Evolutionary conservation across 2,888 invertebrate genomes (phyloP).

Genomic region (Ophion costatus): DNA sequence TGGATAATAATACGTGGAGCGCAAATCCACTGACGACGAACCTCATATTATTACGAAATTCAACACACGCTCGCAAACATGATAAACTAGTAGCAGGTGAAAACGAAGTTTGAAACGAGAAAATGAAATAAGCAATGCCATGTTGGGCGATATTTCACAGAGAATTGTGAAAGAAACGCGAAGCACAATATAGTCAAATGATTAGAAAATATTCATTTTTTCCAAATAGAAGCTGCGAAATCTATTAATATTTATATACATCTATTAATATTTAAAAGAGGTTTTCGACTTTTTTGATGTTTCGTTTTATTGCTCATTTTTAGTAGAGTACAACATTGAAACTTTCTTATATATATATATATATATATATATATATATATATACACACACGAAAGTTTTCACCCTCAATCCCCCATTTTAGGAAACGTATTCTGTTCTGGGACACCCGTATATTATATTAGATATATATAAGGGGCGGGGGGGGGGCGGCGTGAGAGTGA

Average conservation of each 20-base stretch:
- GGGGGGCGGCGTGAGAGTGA: too few relatives aligned
- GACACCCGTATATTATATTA: too few relatives aligned
- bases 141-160: not conserved
- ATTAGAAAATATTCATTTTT: not conserved
- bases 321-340: too few relatives aligned
- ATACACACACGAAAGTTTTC: too few relatives aligned
- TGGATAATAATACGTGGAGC: constrained; percentile 6
- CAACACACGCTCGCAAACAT: not conserved
- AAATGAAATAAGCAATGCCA: not conserved
- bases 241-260: not conserved
- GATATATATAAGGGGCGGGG: too few relatives aligned
- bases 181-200: not conserved
- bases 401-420: too few relatives aligned
- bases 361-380: too few relatives aligned
- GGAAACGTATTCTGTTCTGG: too few relatives aligned
- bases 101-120: not conserved
- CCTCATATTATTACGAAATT: not conserved
- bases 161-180: not conserved
- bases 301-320: too few relatives aligned
- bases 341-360: too few relatives aligned
- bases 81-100: not conserved
- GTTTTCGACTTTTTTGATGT: not conserved
- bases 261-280: not conserved
- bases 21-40: not conserved
- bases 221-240: not conserved